These are phyloP conservation scores for Osmoderma eremita DNA, from an alignment of 2,888 invertebrate species.

Conservation along the genomic window DNA sequence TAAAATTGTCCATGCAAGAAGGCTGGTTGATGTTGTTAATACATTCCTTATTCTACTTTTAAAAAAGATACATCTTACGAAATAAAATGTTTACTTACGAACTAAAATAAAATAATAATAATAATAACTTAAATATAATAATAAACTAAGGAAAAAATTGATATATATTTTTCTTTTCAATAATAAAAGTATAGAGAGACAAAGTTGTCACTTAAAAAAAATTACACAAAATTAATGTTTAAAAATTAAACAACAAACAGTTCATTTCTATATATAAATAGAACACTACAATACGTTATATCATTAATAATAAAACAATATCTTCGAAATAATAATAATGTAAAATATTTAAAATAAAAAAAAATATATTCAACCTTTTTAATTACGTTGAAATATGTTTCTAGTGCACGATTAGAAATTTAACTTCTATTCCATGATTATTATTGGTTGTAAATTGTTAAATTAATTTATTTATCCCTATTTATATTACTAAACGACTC, in stretches of 20 bases:
- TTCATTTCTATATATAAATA: slow-evolving; percentile 41
- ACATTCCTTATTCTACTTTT: slow-evolving; percentile 56
- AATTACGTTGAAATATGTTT: slow-evolving; percentile 17
- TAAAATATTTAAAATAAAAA: slow-evolving; percentile 28
- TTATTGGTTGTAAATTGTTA: too few relatives aligned
- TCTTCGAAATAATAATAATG: slow-evolving; percentile 21
- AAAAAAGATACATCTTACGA: slow-evolving; percentile 56
- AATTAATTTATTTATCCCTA: not conserved
- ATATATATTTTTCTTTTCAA: slow-evolving; percentile 35
- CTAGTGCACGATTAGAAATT: slow-evolving; percentile 30
- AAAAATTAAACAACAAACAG: slow-evolving; percentile 40
- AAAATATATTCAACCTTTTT: slow-evolving; percentile 10
- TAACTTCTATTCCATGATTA: slow-evolving; percentile 18
- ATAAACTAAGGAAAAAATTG: slow-evolving; percentile 42
- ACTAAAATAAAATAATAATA: slow-evolving; percentile 56
- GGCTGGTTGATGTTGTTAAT: slow-evolving; percentile 52
- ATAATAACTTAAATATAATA: slow-evolving; percentile 53
- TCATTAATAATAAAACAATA: slow-evolving; percentile 30
- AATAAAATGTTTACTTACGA: slow-evolving; percentile 58
- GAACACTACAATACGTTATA: slow-evolving; percentile 34
- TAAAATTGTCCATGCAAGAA: too few relatives aligned
- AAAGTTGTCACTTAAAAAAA: slow-evolving; percentile 37
- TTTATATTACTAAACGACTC: slow-evolving; percentile 32
- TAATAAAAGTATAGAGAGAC: slow-evolving; percentile 45
- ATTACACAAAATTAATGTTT: slow-evolving; percentile 34